These are phyloP conservation scores for Drosophila ezoana DNA, from an alignment of 2,888 invertebrate genomes.

Conservation along the genomic window DNA sequence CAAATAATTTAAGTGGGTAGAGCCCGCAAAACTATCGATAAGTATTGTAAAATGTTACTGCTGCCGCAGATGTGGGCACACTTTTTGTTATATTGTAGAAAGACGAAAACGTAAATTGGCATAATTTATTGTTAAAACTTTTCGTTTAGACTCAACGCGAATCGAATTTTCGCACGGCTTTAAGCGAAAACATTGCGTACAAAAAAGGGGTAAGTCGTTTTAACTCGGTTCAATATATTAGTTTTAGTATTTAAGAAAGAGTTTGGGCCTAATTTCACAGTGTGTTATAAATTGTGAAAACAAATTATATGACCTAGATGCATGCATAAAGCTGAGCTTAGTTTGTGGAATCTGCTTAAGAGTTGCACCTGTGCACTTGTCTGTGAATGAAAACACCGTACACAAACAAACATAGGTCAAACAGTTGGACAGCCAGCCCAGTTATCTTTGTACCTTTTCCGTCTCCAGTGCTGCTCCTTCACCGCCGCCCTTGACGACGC, in stretches of 20 bases:
- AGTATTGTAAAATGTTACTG: background rate
- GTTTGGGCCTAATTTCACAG: background rate
- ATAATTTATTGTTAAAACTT: conserved; percentile 32
- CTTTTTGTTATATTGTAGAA: conserved; percentile 24
- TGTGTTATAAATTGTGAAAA: background rate
- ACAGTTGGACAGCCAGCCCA: background rate
- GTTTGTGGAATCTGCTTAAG: background rate
- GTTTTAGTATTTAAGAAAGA: background rate
- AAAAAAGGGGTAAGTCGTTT: conserved; percentile 21
- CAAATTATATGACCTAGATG: background rate
- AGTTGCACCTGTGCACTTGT: background rate
- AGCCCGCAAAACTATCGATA: conserved; percentile 21
- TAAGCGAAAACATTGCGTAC: conserved; percentile 1
- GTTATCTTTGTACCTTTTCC: background rate
- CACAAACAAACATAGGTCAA: background rate
- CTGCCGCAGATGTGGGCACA: conserved; percentile 11
- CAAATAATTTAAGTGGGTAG: background rate
- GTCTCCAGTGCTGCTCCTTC: background rate
- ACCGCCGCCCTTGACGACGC: conserved; percentile 4
- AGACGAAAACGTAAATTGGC: conserved; percentile 45
- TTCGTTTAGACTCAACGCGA: conserved; percentile 16
- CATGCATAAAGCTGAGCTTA: background rate
- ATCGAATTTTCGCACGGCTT: conserved; percentile 11
- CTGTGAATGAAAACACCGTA: background rate
- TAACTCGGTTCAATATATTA: background rate